Conservation (phyloP, 2,888 invertebrate genomes). For the Masnerella sp. region DNA sequence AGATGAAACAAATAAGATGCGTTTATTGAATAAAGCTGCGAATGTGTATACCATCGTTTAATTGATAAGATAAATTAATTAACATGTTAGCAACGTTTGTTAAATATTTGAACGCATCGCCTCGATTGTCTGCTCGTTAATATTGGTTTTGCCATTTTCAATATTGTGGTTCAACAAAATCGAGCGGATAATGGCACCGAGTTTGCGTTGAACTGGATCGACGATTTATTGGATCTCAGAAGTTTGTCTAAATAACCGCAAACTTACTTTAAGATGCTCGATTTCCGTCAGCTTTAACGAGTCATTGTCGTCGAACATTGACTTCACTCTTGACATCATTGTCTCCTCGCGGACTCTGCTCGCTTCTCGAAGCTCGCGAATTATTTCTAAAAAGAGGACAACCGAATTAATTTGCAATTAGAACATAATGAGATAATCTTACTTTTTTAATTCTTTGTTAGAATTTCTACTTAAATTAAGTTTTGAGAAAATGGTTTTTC, state of each 20-base stretch:
- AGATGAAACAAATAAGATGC: slow-evolving; percentile 57
- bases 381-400: slow-evolving; percentile 69
- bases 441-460: too few relatives aligned
- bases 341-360: slow-evolving; percentile 74
- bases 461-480: too few relatives aligned
- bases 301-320: slow-evolving; percentile 70
- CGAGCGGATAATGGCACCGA: not conserved
- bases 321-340: slow-evolving; percentile 71
- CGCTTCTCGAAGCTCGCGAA: slow-evolving; percentile 75
- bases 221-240: too few relatives aligned
- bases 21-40: slow-evolving; percentile 43
- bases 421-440: too few relatives aligned
- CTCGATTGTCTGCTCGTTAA: slow-evolving; percentile 31
- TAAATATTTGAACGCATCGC: slow-evolving; percentile 47
- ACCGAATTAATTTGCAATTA: not conserved
- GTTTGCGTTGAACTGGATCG: not conserved
- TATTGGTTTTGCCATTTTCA: slow-evolving; percentile 35
- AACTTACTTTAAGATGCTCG: slow-evolving; percentile 70
- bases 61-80: slow-evolving; percentile 57
- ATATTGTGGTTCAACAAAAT: slow-evolving; percentile 30
- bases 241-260: too few relatives aligned
- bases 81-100: slow-evolving; percentile 43
- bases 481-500: too few relatives aligned
- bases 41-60: slow-evolving; percentile 42
- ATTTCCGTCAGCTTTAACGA: slow-evolving; percentile 67